phyloP scores from a whole-genome alignment of 2,797 vertebrate genomes.

The Sparidentex hasta region DNA sequence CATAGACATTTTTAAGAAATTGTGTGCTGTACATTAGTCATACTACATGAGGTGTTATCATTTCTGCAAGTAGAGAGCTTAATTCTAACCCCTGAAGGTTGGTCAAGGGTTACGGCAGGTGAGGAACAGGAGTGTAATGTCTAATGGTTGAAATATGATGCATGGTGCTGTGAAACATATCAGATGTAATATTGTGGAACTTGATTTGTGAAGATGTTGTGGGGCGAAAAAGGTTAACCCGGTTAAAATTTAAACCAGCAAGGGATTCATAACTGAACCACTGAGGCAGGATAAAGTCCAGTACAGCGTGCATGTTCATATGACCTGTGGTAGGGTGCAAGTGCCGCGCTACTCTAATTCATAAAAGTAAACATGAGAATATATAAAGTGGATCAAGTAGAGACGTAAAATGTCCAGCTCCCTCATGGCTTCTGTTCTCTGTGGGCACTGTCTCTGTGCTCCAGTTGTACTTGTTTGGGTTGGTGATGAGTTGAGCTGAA shows the following conservation, averaged over 20 bases:
- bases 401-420: not conserved
- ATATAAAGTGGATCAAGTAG: not conserved
- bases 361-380: not conserved
- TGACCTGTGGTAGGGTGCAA: not conserved
- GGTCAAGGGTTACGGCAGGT: not conserved
- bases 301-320: not conserved
- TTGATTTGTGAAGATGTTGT: not conserved
- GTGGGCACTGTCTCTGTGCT: not conserved
- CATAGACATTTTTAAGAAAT: too few species aligned
- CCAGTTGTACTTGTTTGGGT: constrained; percentile 42
- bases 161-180: not conserved
- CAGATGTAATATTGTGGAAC: constrained; percentile 13
- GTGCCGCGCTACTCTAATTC: not conserved
- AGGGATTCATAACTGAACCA: not conserved
- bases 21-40: too few species aligned
- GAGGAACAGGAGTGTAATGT: constrained; percentile 1
- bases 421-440: not conserved
- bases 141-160: not conserved
- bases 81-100: too few species aligned
- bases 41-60: too few species aligned
- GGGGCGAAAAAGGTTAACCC: constrained; percentile 5
- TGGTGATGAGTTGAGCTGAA: constrained; percentile 50
- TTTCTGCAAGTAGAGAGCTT: too few species aligned
- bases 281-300: constrained; percentile 10
- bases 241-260: not conserved